phyloP scores from a whole-genome alignment of 35 echinoderm and acorn worm species.

The Anneissia japonica region DNA sequence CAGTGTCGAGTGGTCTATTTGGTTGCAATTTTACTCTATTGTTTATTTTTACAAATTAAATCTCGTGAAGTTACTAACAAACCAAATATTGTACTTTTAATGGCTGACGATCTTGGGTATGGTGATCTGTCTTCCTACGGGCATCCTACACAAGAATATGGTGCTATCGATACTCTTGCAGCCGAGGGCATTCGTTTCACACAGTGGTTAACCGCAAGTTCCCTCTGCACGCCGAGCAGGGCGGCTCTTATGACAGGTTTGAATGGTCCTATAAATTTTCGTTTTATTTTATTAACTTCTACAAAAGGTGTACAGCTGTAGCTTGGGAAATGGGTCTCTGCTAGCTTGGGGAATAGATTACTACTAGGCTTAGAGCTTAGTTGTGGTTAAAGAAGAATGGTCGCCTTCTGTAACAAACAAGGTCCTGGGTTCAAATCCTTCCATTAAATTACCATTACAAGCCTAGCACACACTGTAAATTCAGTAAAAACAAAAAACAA shows the following conservation, averaged over 20 bases:
- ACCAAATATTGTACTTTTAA: conserved; percentile 72
- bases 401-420: too few species aligned
- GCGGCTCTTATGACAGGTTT: conserved; percentile 74
- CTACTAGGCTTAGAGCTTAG: too few species aligned
- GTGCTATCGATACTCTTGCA: conserved; percentile 62
- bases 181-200: conserved; percentile 54
- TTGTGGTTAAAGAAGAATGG: too few species aligned
- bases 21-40: not conserved
- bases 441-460: too few species aligned
- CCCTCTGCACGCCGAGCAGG: conserved; percentile 73
- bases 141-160: conserved; percentile 77
- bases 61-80: conserved; percentile 19
- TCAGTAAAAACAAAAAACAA: too few species aligned
- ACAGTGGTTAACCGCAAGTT: conserved; percentile 41
- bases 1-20: not conserved
- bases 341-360: too few species aligned
- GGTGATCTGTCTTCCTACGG: conserved; percentile 76
- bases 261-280: too few species aligned
- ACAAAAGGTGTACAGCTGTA: too few species aligned
- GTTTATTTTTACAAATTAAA: not conserved
- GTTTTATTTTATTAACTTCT: too few species aligned
- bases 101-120: conserved; percentile 89
- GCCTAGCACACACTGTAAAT: too few species aligned
- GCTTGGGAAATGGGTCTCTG: too few species aligned
- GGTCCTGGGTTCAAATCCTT: too few species aligned